Percentiles rank a stretch among this genome's conserved stretches.
Evolutionary conservation across 2,113 vertebrate species (phyloP).

Genomic region (Cyphomyrus discorhynchus): DNA sequence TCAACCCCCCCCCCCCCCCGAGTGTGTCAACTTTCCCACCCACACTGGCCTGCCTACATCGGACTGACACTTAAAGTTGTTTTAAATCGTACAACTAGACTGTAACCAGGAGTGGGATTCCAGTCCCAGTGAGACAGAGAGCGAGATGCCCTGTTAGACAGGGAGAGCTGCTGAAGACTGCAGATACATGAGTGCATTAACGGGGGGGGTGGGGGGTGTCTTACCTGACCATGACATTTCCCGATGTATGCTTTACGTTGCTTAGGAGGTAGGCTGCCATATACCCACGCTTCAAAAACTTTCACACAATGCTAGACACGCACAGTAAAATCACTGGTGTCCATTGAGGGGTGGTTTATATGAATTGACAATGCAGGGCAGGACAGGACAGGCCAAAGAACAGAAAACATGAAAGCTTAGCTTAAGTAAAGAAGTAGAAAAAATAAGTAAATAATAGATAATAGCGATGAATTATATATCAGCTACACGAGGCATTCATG

Average conservation of each 20-base stretch:
- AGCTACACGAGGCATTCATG: constrained; percentile 45
- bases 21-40: background rate
- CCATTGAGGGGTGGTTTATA: constrained; percentile 14
- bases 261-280: constrained; percentile 42
- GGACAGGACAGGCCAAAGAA: constrained; percentile 6
- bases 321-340: background rate
- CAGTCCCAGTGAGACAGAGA: background rate
- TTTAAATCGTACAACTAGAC: background rate
- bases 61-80: background rate
- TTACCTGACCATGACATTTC: constrained; percentile 22
- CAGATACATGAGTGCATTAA: background rate
- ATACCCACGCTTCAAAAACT: constrained; percentile 53
- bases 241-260: constrained; percentile 47
- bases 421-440: constrained; percentile 43
- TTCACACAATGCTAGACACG: constrained; percentile 39
- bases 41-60: background rate
- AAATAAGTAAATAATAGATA: constrained; percentile 61
- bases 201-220: background rate
- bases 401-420: constrained; percentile 28
- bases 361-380: background rate
- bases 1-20: background rate
- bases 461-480: constrained; percentile 41
- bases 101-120: background rate
- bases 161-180: background rate
- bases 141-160: background rate